Evolutionary conservation across 1,140 invertebrate species (phyloP).

Genomic region (Euura lappo): DNA sequence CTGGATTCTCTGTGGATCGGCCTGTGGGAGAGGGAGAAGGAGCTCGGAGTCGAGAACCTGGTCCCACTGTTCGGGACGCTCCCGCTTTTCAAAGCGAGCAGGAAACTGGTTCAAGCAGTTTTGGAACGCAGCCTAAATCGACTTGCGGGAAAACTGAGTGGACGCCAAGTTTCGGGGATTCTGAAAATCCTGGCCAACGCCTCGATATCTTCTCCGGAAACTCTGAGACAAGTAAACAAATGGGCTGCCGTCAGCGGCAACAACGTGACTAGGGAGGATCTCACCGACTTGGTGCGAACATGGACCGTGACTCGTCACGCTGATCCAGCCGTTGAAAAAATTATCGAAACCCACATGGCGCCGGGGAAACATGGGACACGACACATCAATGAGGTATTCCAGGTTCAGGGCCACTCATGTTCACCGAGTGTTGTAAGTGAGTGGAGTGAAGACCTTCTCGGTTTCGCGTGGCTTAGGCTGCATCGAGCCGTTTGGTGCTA

Average conservation of each 20-base stretch:
- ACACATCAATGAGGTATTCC: too few species aligned
- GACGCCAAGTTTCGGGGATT: slow-evolving; percentile 65
- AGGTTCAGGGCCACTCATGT: too few species aligned
- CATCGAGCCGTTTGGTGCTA: too few species aligned
- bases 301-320: slow-evolving; percentile 63
- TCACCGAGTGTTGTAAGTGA: too few species aligned
- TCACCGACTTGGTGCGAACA: slow-evolving; percentile 66
- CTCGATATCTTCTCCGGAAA: slow-evolving; percentile 45
- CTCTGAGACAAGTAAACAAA: slow-evolving; percentile 61
- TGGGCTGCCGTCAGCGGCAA: slow-evolving; percentile 72
- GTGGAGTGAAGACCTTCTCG: too few species aligned
- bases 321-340: slow-evolving; percentile 62
- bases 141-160: slow-evolving; percentile 65
- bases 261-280: slow-evolving; percentile 63
- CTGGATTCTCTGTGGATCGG: slow-evolving; percentile 76
- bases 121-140: slow-evolving; percentile 67
- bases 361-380: slow-evolving; percentile 18
- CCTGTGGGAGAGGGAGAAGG: slow-evolving; percentile 63
- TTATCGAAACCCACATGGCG: slow-evolving; percentile 69
- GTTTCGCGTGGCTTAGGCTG: too few species aligned
- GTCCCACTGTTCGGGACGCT: slow-evolving; percentile 65
- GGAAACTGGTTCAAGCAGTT: slow-evolving; percentile 66
- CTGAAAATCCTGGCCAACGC: slow-evolving; percentile 52
- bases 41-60: slow-evolving; percentile 67
- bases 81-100: slow-evolving; percentile 66